Conservation (phyloP, 2,113 vertebrate species). For the Apodemus speciosus region DNA sequence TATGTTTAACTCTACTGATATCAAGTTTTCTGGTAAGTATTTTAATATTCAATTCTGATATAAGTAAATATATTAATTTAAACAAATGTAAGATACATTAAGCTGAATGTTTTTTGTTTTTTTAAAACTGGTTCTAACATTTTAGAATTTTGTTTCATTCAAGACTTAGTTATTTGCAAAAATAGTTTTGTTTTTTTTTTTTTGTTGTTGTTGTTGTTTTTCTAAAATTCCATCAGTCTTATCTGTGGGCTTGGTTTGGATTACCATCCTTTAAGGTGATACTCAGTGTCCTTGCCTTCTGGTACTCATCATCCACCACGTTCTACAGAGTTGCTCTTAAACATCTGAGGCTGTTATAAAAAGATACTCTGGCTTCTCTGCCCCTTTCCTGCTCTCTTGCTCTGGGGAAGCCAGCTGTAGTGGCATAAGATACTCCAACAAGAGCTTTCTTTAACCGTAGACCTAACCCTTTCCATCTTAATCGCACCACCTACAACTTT, state of each 20-base stretch:
- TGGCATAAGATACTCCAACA: neutral
- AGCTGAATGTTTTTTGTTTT: neutral
- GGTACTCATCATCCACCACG: neutral
- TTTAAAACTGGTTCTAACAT: constrained; percentile 15
- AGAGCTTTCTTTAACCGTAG: neutral
- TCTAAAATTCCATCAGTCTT: neutral
- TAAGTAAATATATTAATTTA: neutral
- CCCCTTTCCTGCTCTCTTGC: neutral
- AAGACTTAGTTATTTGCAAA: constrained; percentile 49
- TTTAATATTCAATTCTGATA: neutral
- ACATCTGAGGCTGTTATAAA: neutral
- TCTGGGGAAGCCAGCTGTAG: neutral
- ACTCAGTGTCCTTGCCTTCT: neutral
- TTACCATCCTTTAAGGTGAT: neutral
- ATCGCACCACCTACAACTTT: neutral
- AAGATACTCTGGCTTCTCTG: constrained; percentile 10
- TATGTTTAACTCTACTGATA: constrained; percentile 90
- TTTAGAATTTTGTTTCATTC: constrained; percentile 50
- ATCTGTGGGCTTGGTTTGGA: neutral
- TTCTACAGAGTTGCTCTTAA: neutral
- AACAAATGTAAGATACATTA: constrained; percentile 3
- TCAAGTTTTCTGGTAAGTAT: constrained; percentile 89
- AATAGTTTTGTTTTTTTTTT: neutral
- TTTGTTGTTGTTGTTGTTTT: no score
- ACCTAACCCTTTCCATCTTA: neutral